These are phyloP conservation scores for Pristionchus arcanus DNA, from an alignment of 2,888 invertebrate genomes.

Conservation along the genomic window DNA sequence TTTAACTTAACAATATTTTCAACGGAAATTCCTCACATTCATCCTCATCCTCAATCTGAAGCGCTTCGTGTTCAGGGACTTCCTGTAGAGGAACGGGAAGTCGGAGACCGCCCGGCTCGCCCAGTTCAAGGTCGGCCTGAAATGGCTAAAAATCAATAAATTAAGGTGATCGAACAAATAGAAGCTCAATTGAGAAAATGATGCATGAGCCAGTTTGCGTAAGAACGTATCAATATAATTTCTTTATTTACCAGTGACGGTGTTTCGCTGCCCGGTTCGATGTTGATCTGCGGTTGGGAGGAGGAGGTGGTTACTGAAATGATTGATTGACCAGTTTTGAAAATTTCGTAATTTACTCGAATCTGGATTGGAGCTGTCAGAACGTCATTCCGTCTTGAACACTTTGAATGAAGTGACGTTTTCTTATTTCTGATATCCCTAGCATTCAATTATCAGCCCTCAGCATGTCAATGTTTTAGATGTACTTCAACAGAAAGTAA, in stretches of 20 bases:
- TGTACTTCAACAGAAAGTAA: too few relatives aligned
- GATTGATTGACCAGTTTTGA: too few relatives aligned
- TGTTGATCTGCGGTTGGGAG: slow-evolving; percentile 36
- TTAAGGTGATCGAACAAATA: too few relatives aligned
- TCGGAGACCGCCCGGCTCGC: not conserved
- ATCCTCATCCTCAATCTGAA: slow-evolving; percentile 49
- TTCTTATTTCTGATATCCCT: too few relatives aligned
- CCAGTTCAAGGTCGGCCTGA: not conserved
- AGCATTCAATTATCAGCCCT: too few relatives aligned
- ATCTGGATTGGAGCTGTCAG: too few relatives aligned
- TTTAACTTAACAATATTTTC: not conserved
- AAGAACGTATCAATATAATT: not conserved
- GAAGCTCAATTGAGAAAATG: too few relatives aligned
- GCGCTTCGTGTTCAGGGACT: slow-evolving; percentile 31
- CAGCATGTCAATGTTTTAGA: too few relatives aligned
- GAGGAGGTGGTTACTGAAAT: not conserved
- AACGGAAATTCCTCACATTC: not conserved
- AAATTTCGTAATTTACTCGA: too few relatives aligned
- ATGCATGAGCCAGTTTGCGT: not conserved
- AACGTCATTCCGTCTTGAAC: too few relatives aligned
- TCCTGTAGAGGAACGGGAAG: not conserved
- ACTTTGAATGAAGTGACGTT: too few relatives aligned
- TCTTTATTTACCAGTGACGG: not conserved
- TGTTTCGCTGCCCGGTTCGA: slow-evolving; percentile 19
- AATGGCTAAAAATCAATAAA: too few relatives aligned